Evolutionary conservation across 2,888 invertebrate species (phyloP), one percentile per base, ranked within the genome.

Genomic region (Omphaloscelis lunosa): DNA sequence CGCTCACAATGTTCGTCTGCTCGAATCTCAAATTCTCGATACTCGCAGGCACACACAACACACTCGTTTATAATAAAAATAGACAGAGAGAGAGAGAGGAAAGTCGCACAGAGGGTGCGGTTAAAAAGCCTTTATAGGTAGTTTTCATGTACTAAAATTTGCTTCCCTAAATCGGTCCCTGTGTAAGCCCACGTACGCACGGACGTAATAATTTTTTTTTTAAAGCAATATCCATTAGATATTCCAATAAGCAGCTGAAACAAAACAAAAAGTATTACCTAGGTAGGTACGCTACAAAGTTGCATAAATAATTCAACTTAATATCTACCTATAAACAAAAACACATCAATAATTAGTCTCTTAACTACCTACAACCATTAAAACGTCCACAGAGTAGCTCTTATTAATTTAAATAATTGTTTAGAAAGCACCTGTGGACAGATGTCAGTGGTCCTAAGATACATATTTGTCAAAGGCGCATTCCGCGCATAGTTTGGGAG

Each of bases 381-480:
- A 75, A 66, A 63, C 53, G 67, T 76, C 80, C 45, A 72, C 87
- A 86, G 88, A 85, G 79, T 79, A 68, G 51, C 53, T 65, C 75
- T 75, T 83, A 89, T 88, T 90, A 91, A 91, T 90, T 89, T 91
- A 91, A 93, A 93, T 93, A 93, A 94, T 94, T 93, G 92, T 90
- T 89, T 90, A 72, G 79, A 88, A 89, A 87, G 89, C 88, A 86
- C 87, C 86, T 79, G 81, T 69, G 68, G 94, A 94, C 94, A 93
- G 89, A 91, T 91, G 94, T 94, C 93, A 86, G 84, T 73, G 79
- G 84, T 82, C 75, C 78, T 74, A 81, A 89, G 91, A 92, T 94
- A 91, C 85, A 91, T 92, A 94, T 95, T 94, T 94, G 94, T 95
- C 94, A 94, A 89, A 90, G 78, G 73, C 76, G 80, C 90, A 92